Evolutionary conservation across 2,888 invertebrate species (phyloP).

Genomic region (Pandemis heparana): DNA sequence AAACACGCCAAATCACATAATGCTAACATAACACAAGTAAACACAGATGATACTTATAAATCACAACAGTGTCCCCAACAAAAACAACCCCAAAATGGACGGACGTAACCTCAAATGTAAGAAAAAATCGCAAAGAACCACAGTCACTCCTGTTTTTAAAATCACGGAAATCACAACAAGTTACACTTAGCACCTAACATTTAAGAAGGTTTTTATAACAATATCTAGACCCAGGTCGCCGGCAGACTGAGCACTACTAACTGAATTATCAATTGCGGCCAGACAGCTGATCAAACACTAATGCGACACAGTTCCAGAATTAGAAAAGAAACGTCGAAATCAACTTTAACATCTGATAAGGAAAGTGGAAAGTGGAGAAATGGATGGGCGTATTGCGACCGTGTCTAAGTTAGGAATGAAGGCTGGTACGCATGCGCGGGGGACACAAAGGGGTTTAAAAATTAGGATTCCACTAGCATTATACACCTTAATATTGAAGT

Average conservation of each 20-base stretch:
- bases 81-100: slow-evolving; percentile 25
- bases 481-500: slow-evolving; percentile 51
- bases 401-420: slow-evolving; percentile 62
- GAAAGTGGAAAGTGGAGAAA: slow-evolving; percentile 64
- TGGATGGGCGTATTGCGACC: slow-evolving; percentile 53
- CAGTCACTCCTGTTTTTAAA: slow-evolving; percentile 1
- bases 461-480: slow-evolving; percentile 47
- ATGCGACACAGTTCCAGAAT: slow-evolving; percentile 66
- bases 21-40: background rate
- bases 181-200: background rate
- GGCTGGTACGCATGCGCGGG: slow-evolving; percentile 75
- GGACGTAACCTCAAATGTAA: slow-evolving; percentile 29
- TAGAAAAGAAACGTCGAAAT: slow-evolving; percentile 55
- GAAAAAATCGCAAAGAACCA: background rate
- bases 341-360: slow-evolving; percentile 62
- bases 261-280: slow-evolving; percentile 81
- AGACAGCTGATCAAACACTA: slow-evolving; percentile 81
- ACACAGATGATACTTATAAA: background rate
- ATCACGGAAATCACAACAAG: background rate
- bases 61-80: background rate
- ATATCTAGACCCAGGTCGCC: slow-evolving; percentile 63
- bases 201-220: slow-evolving; percentile 24
- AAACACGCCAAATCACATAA: slow-evolving; percentile 12
- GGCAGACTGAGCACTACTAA: slow-evolving; percentile 68
- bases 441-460: slow-evolving; percentile 62